These are phyloP conservation scores for Drosophila sechellia DNA, from an alignment of 1,140 invertebrate genomes.

Conservation along the genomic window DNA sequence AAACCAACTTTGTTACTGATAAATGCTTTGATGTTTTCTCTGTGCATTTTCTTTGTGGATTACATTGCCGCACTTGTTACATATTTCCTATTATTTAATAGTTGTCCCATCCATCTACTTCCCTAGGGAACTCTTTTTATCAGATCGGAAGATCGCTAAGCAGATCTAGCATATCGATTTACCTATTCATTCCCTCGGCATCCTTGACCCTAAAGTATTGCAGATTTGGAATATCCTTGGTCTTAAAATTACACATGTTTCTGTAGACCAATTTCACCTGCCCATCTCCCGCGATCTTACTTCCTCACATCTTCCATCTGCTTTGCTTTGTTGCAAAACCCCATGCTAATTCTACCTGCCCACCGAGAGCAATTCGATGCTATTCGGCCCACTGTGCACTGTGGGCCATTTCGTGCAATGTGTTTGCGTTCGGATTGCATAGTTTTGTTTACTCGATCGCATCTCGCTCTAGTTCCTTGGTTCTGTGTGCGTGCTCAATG, in stretches of 20 bases:
- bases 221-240: constrained; percentile 5
- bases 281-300: constrained; percentile 68
- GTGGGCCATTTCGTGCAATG: constrained; percentile 63
- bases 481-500: constrained; percentile 77
- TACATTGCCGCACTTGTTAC: constrained; percentile 1
- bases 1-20: no score
- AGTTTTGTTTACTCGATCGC: constrained; percentile 65
- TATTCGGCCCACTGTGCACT: constrained; percentile 66
- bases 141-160: constrained; percentile 6
- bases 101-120: not conserved
- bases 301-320: constrained; percentile 54
- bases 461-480: constrained; percentile 47
- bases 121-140: constrained; percentile 33
- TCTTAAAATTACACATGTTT: constrained; percentile 33
- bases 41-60: constrained; percentile 7
- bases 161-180: constrained; percentile 6
- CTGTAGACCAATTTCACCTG: constrained; percentile 48
- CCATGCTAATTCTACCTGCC: constrained; percentile 41
- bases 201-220: constrained; percentile 19
- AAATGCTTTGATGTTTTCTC: no score
- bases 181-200: not conserved
- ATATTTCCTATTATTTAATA: not conserved
- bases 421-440: constrained; percentile 67
- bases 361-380: constrained; percentile 8
- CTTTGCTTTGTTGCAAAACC: constrained; percentile 24